Percentiles rank a stretch among this genome's conserved stretches.
phyloP scores from a whole-genome alignment of 1,140 invertebrate species.

The Ganaspis sp. region DNA sequence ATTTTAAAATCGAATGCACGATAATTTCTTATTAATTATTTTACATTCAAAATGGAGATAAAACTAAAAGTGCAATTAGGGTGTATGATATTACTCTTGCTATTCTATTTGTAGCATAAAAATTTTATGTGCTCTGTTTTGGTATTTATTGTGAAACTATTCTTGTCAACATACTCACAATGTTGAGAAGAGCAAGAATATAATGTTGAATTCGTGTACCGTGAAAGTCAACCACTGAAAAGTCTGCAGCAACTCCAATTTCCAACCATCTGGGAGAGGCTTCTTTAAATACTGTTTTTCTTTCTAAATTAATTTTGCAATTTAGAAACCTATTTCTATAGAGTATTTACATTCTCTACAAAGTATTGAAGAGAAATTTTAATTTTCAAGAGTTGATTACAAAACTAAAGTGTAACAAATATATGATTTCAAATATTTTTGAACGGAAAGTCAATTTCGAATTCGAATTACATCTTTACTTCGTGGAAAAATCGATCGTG shows the following conservation, averaged over 20 bases:
- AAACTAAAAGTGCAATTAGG: background rate
- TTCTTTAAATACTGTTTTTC: constrained; percentile 52
- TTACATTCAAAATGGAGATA: no score
- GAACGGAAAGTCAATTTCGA: no score
- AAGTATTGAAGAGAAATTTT: no score
- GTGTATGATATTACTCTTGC: no score
- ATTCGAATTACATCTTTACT: no score
- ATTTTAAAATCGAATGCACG: background rate
- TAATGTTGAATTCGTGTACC: constrained; percentile 83
- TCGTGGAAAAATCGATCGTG: no score
- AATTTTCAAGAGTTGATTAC: no score
- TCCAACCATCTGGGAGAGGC: constrained; percentile 79
- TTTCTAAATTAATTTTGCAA: constrained; percentile 50
- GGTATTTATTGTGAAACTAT: no score
- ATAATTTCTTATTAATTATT: no score
- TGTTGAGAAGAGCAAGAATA: constrained; percentile 85
- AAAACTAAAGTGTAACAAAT: no score
- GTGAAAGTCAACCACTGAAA: constrained; percentile 83
- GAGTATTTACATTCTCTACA: background rate
- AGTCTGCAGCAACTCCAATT: constrained; percentile 82
- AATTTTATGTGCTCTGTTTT: background rate
- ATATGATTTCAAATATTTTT: no score
- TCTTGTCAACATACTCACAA: constrained; percentile 78
- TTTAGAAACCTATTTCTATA: background rate
- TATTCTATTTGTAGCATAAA: no score